These are phyloP conservation scores for Limnephilus rhombicus DNA, from an alignment of 2,888 invertebrate genomes.

Conservation along the genomic window DNA sequence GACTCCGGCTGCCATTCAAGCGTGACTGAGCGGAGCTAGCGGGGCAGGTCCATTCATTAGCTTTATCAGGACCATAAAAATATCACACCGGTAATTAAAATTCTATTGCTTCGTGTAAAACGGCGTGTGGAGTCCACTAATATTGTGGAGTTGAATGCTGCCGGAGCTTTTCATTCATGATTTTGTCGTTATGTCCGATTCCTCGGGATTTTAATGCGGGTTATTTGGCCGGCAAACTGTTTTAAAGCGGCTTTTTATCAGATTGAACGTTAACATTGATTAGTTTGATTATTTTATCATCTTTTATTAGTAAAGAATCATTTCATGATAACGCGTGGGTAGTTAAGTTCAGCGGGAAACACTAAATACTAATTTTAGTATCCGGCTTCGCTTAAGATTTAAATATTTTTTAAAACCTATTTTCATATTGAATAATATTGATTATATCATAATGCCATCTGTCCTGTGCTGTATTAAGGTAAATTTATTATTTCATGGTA, in stretches of 20 bases:
- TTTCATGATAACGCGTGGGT: background rate
- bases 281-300: background rate
- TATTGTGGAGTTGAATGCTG: background rate
- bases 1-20: slow-evolving; percentile 11
- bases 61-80: slow-evolving; percentile 57
- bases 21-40: slow-evolving; percentile 17
- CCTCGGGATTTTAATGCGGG: background rate
- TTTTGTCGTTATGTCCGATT: background rate
- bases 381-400: background rate
- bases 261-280: background rate
- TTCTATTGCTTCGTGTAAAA: slow-evolving; percentile 50
- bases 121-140: slow-evolving; percentile 50
- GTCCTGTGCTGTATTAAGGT: no score
- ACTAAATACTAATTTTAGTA: background rate
- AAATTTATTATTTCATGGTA: no score
- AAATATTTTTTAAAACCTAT: background rate
- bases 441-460: no score
- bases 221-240: background rate
- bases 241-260: background rate
- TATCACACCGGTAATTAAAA: slow-evolving; percentile 54
- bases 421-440: no score
- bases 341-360: background rate
- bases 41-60: slow-evolving; percentile 48
- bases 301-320: background rate
- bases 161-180: slow-evolving; percentile 34